Base-by-base conservation (phyloP, 2,888 invertebrate genomes). In the Leucophenga montana region DNA sequence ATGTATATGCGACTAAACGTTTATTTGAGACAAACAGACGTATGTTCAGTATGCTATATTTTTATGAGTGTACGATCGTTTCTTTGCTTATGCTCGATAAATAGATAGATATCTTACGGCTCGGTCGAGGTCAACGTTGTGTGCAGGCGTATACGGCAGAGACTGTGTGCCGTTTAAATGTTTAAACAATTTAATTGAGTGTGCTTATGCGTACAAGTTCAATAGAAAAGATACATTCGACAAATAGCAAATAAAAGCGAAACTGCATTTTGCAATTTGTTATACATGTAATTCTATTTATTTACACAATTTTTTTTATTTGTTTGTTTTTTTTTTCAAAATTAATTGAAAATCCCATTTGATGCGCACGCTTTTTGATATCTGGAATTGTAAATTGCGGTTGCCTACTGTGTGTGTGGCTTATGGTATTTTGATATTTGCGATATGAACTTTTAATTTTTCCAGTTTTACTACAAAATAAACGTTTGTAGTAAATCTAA, bases 161-260 rank as follows among this genome's bases (percentile, higher is more conserved):
- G 62, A 46, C 62, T 46, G 1, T 16, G 46, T 44, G 62, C 44
- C 62, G 48, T 48, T 39, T 48, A 22, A 64, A 46, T 64, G 62
- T 64, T 64, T 64, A 64, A 64, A 64, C 62, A 64, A 64, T 64
- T 64, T 64, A 64, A 64, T 64, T 64, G 62, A 64, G 27, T 46
- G 46, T 64, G 46, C 20, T 46, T 39, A 39, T 48, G 62, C 18
- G 22, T 57, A 27, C 39, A 64, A 48, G 62, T 48, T 64, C 48
- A 64, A 14, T 50, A 39, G 39, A 39, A 39, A 11, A 39, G 3
- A 1, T 39, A 8, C 16, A n/a, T n/a, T n/a, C n/a, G n/a, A n/a
- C 9, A 16, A 18, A 11, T 6, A 11, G 1, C 50, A 16, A 13
- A 48, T 50, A 50, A 50, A n/a, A 50, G 50, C 50, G 50, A 50